Percentiles rank a stretch among this genome's conserved stretches.
Evolutionary conservation across 2,113 vertebrate genomes (phyloP).

Genomic region (Jaculus jaculus): DNA sequence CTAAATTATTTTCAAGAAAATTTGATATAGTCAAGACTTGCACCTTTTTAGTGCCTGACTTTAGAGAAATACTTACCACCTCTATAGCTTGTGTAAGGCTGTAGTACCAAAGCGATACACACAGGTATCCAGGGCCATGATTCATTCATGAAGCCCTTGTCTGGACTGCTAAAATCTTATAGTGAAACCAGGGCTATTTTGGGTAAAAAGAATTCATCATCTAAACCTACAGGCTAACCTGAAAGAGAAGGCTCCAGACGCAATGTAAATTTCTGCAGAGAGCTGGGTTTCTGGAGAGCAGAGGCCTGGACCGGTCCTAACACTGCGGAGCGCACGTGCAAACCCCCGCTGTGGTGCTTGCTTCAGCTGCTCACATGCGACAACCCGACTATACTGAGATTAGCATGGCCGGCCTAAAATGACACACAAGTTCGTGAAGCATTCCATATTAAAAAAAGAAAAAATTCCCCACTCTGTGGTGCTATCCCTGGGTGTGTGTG

Average conservation of each 20-base stretch:
- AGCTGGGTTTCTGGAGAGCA: slow-evolving; percentile 31
- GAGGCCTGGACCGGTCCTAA: background rate
- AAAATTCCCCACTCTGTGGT: too few species aligned
- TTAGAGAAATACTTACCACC: background rate
- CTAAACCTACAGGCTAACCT: slow-evolving; percentile 28
- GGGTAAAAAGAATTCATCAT: slow-evolving; percentile 29
- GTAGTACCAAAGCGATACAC: background rate
- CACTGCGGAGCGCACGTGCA: background rate
- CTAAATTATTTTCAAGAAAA: slow-evolving; percentile 3
- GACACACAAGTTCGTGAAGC: too few species aligned
- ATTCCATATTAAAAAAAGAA: too few species aligned
- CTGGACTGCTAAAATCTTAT: background rate
- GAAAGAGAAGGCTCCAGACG: slow-evolving; percentile 4
- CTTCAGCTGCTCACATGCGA: too few species aligned
- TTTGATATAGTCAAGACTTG: background rate
- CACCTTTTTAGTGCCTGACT: background rate
- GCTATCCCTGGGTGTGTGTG: background rate
- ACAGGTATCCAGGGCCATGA: background rate
- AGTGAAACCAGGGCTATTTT: background rate
- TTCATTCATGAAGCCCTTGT: background rate
- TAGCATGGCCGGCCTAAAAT: too few species aligned
- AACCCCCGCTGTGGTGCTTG: background rate
- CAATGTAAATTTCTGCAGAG: background rate
- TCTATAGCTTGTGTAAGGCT: background rate
- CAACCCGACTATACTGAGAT: too few species aligned